Conservation (phyloP, 2,797 vertebrate genomes). For the Crocodylus rhombifer region DNA sequence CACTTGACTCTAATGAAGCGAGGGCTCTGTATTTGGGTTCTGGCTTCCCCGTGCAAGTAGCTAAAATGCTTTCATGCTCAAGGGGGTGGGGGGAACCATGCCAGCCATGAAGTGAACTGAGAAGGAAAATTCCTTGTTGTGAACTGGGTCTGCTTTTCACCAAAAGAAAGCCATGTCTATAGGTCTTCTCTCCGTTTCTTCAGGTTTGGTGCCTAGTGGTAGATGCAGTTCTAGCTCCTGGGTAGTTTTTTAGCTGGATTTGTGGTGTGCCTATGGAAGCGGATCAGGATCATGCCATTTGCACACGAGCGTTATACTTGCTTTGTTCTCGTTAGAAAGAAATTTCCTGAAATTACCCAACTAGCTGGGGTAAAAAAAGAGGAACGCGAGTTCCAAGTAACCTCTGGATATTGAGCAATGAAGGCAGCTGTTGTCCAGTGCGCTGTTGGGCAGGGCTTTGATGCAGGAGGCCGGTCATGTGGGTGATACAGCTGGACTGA, state of each 20-base stretch:
- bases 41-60: neutral
- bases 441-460: slow-evolving; percentile 5
- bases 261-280: neutral
- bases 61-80: neutral
- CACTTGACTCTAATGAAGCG: neutral
- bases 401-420: slow-evolving; percentile 49
- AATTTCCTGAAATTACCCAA: accelerated
- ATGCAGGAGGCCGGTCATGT: slow-evolving; percentile 12
- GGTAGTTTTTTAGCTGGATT: accelerated
- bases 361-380: neutral
- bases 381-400: neutral
- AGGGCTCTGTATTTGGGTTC: neutral
- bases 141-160: neutral
- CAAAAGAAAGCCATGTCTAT: neutral
- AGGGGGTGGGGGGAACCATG: neutral
- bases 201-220: neutral
- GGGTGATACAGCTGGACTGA: neutral
- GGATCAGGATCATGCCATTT: neutral
- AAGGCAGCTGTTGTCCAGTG: slow-evolving; percentile 43
- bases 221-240: accelerated
- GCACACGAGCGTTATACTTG: neutral
- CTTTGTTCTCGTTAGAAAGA: neutral
- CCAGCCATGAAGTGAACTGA: neutral
- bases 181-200: neutral
- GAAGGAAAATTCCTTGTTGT: neutral